A percentile compares a stretch with the other conserved stretches of the same genome.
Conservation (phyloP, 2,888 invertebrate genomes). For the Pollenia amentaria region DNA sequence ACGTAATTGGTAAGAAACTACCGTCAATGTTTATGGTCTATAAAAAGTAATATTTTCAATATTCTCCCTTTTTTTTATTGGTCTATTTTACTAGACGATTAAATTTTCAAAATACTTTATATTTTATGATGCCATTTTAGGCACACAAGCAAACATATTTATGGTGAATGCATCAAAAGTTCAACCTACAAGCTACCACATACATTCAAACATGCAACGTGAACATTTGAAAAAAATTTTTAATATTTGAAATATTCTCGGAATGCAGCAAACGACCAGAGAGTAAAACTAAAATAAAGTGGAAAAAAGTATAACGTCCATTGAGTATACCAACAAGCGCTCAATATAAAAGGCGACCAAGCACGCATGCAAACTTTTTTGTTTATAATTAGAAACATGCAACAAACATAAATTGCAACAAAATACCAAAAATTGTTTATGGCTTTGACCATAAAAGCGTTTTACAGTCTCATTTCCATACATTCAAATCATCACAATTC, state of each 20-base stretch:
- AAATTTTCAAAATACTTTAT: constrained; percentile 52
- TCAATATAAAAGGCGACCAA: constrained; percentile 25
- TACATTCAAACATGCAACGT: not conserved
- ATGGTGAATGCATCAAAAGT: constrained; percentile 6
- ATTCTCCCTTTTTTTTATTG: constrained; percentile 14
- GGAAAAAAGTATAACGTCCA: constrained; percentile 28
- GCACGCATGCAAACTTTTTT: constrained; percentile 33
- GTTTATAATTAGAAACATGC: constrained; percentile 62
- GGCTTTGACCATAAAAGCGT: constrained; percentile 53
- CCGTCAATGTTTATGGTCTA: constrained; percentile 59
- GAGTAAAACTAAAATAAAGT: not conserved
- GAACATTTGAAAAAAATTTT: constrained; percentile 8
- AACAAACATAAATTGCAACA: constrained; percentile 66
- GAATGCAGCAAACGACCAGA: constrained; percentile 23
- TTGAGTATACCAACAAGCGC: constrained; percentile 42
- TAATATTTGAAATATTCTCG: constrained; percentile 32
- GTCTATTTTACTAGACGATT: constrained; percentile 45
- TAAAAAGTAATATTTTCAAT: constrained; percentile 48
- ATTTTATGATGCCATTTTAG: constrained; percentile 52
- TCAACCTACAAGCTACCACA: not conserved
- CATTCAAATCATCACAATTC: constrained; percentile 57
- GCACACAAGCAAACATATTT: constrained; percentile 33
- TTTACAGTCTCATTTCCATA: constrained; percentile 51
- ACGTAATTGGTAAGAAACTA: constrained; percentile 63
- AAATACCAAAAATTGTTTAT: constrained; percentile 66